phyloP scores from a whole-genome alignment of 2,888 invertebrate species.

The Corbicula japonica region DNA sequence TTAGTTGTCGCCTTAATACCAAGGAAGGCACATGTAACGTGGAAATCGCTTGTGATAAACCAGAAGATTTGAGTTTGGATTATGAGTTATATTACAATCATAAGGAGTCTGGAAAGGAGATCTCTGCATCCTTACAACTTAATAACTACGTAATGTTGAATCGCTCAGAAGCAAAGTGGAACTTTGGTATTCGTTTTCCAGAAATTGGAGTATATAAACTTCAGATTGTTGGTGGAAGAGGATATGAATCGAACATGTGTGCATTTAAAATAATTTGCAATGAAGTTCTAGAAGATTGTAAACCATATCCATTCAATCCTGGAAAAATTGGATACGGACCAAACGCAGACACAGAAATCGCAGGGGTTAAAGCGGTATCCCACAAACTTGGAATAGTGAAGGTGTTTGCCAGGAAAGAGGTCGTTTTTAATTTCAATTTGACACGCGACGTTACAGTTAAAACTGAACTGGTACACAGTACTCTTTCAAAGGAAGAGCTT shows the following conservation, averaged over 20 bases:
- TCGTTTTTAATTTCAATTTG: conserved; percentile 45
- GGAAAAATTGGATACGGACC: conserved; percentile 59
- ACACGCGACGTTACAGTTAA: conserved; percentile 28
- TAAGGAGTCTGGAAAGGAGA: conserved; percentile 39
- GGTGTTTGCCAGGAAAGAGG: conserved; percentile 31
- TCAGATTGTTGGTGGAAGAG: conserved; percentile 40
- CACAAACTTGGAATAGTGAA: conserved; percentile 50
- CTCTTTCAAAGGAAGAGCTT: conserved; percentile 19
- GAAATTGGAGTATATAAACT: conserved; percentile 52
- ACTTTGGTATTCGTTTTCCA: conserved; percentile 51
- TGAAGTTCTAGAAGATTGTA: conserved; percentile 39
- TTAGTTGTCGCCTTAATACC: conserved; percentile 26
- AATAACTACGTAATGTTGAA: conserved; percentile 42
- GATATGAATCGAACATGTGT: conserved; percentile 39
- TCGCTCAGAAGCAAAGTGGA: conserved; percentile 32
- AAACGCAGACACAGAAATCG: conserved; percentile 37
- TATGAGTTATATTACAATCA: conserved; percentile 48
- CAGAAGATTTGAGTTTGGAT: conserved; percentile 20
- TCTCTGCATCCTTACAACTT: conserved; percentile 34
- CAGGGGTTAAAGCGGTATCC: conserved; percentile 40
- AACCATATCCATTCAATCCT: conserved; percentile 51
- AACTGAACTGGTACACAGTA: conserved; percentile 39
- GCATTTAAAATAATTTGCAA: conserved; percentile 54
- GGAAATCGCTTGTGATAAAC: conserved; percentile 27
- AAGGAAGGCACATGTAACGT: conserved; percentile 52